Evolutionary conservation across 2,888 invertebrate genomes (phyloP), one percentile per base, ranked within the genome.

Genomic region (Flexamia atlantica): DNA sequence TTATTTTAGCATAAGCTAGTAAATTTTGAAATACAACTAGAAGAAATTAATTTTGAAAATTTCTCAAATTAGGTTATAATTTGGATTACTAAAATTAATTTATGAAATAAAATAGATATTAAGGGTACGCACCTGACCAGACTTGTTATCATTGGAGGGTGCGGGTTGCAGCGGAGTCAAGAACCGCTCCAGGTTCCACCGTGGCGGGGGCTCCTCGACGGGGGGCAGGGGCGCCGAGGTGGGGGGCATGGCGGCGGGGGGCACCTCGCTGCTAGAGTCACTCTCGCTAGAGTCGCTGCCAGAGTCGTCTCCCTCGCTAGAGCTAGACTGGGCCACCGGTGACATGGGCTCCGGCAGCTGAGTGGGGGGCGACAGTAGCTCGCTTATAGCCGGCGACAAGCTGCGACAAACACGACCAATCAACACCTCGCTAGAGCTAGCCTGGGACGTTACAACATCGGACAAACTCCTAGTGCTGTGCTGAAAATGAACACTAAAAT

Each of bases 221-320:
- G 36, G 32, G 53, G 57, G 57, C 28, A 50, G 68, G 12, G 57
- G 25, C 20, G 84, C 12, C 10, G 53, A 42, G 7, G 70, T 68
- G 46, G 79, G 68, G 88, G 90, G 92, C 9, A 86, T 84, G 14
- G 89, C 86, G 17, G 89, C 86, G 53, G 90, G 92, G 46, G 90
- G 91, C 84, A 92, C 92, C 85, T 92, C 92, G 87, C 91, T 92
- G 87, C 91, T 92, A 3, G 91, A 90, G 81, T 93, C 93, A 0
- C 93, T 91, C 17, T 92, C 93, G 85, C 93, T 92, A 0, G 87
- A 86, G 14, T 86, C 86, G 0, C 86, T 86, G 10, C 85, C 86
- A 36, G 87, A 87, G 30, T 86, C 86, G 36, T 40, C 83, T 57
- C 60, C 68, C 76, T 85, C 84, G 84, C 87, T 87, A 12, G 87